phyloP scores from a whole-genome alignment of 2,888 invertebrate genomes.

The Heliconius ismenius region DNA sequence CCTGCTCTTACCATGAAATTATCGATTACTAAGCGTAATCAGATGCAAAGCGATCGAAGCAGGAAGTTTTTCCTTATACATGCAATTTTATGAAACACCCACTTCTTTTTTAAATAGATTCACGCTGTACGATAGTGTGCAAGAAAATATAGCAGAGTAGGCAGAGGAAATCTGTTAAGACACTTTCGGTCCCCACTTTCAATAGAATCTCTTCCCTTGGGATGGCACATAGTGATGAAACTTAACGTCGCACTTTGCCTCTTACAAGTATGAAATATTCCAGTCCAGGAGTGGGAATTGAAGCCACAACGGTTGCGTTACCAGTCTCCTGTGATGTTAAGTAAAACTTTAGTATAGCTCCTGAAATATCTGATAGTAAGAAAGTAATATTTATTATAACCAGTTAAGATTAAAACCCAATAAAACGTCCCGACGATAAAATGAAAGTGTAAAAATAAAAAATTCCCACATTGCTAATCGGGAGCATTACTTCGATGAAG shows the following conservation, averaged over 20 bases:
- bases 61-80: slow-evolving; percentile 65
- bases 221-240: too few relatives aligned
- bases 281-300: too few relatives aligned
- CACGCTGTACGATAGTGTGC: too few relatives aligned
- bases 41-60: slow-evolving; percentile 53
- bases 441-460: slow-evolving; percentile 48
- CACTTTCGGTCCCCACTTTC: too few relatives aligned
- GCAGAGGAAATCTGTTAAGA: too few relatives aligned
- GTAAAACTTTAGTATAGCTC: background rate
- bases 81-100: slow-evolving; percentile 51
- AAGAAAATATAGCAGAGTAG: too few relatives aligned
- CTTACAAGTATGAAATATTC: too few relatives aligned
- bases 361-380: background rate
- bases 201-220: too few relatives aligned
- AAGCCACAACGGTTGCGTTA: background rate
- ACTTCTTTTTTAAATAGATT: slow-evolving; percentile 6
- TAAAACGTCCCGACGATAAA: slow-evolving; percentile 47
- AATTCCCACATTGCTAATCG: slow-evolving; percentile 68
- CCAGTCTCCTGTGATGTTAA: background rate
- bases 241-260: too few relatives aligned
- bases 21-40: slow-evolving; percentile 66
- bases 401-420: slow-evolving; percentile 20
- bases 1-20: slow-evolving; percentile 58
- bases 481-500: slow-evolving; percentile 67
- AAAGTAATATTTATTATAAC: background rate